Percentiles rank a stretch among this genome's conserved stretches.
Evolutionary conservation across 64 coral and sea anemone genomes (phyloP).

Genomic region (Dendrophyllia cribrosa): DNA sequence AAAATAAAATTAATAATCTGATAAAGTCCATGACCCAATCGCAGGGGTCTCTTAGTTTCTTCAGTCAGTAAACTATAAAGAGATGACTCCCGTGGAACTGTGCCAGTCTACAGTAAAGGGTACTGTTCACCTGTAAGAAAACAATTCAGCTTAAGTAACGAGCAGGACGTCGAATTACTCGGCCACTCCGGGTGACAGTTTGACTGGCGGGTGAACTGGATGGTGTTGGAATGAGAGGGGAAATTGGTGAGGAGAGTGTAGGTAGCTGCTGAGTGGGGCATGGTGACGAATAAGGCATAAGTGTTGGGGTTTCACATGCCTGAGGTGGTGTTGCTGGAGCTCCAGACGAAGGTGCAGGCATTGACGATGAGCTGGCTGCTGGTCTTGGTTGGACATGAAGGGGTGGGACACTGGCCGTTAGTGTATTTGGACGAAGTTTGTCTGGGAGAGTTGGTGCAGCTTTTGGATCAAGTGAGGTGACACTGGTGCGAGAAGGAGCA

Average conservation of each 20-base stretch:
- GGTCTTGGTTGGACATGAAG: not conserved
- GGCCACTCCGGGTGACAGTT: constrained; percentile 55
- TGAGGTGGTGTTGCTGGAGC: not conserved
- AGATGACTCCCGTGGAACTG: too few species aligned
- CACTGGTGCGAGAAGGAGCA: not conserved
- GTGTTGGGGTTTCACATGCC: not conserved
- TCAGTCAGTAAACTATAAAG: too few species aligned
- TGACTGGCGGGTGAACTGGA: constrained; percentile 1
- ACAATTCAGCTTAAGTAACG: too few species aligned
- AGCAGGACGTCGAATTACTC: constrained; percentile 57
- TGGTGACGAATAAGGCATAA: not conserved
- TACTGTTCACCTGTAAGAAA: too few species aligned
- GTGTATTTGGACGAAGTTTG: not conserved
- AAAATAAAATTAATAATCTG: too few species aligned
- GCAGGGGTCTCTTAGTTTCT: too few species aligned
- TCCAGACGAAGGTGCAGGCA: not conserved
- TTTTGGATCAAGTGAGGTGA: not conserved
- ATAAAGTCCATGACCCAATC: too few species aligned
- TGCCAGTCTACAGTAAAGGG: too few species aligned
- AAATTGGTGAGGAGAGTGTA: not conserved
- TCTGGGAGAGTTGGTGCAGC: not conserved
- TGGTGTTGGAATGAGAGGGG: not conserved
- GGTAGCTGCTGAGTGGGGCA: not conserved
- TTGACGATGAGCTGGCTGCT: not conserved
- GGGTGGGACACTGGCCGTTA: not conserved